phyloP scores from a whole-genome alignment of 2,888 invertebrate genomes.

The Dryocosmus kuriphilus region DNA sequence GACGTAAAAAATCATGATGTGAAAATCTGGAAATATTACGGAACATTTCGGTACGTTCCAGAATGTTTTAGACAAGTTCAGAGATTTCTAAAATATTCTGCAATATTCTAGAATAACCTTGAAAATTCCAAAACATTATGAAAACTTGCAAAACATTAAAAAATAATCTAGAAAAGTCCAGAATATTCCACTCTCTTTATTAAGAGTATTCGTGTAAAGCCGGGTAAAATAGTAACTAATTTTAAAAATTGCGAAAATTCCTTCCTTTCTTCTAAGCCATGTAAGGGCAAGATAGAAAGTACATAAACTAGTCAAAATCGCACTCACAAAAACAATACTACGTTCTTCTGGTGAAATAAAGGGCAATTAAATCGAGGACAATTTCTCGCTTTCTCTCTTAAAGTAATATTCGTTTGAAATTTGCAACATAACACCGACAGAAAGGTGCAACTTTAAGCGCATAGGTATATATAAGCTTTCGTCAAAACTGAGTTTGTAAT shows the following conservation, averaged over 20 bases:
- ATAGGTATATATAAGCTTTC: not conserved
- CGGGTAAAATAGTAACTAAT: no score
- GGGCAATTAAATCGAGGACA: not conserved
- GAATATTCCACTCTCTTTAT: no score
- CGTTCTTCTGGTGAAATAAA: not conserved
- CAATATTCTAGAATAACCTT: no score
- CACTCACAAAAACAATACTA: not conserved
- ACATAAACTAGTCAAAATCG: not conserved
- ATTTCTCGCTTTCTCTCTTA: not conserved
- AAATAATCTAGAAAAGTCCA: no score
- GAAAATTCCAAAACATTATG: no score
- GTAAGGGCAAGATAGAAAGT: constrained; percentile 7
- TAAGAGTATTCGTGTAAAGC: no score
- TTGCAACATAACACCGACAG: not conserved
- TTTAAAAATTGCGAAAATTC: not conserved
- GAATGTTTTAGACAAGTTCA: no score
- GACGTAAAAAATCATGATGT: no score
- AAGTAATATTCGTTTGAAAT: not conserved
- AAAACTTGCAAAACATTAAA: no score
- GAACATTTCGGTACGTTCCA: no score
- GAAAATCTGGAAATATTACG: no score
- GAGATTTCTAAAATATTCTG: no score
- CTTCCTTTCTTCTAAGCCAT: not conserved
- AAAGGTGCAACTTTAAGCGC: not conserved
- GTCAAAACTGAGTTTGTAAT: constrained; percentile 3